Evolutionary conservation across 2,888 invertebrate genomes (phyloP).

Genomic region (Cancer borealis): DNA sequence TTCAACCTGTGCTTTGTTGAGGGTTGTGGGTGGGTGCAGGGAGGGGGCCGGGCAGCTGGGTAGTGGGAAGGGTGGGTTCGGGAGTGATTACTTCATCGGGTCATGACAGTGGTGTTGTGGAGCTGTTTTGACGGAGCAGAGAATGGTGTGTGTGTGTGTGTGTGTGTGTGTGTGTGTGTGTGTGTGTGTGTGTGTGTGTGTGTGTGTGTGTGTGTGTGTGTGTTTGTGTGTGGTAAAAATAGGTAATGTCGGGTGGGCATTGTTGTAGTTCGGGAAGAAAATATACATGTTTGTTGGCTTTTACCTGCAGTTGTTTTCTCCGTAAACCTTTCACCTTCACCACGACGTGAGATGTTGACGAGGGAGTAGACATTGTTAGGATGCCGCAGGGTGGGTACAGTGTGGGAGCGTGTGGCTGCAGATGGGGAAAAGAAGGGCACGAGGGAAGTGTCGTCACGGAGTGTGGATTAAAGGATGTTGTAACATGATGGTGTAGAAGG

Average conservation of each 20-base stretch:
- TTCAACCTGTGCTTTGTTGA: neutral
- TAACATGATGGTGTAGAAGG: neutral
- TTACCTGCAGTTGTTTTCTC: conserved; percentile 22
- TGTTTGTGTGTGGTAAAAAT: neutral
- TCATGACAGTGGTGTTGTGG: neutral
- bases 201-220: too few species aligned
- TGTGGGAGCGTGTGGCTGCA: neutral
- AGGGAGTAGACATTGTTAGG: neutral
- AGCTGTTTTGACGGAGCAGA: neutral
- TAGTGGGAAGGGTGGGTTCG: neutral
- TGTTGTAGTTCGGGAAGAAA: neutral
- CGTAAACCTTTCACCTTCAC: conserved; percentile 11
- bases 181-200: neutral
- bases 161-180: neutral
- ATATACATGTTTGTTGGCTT: neutral
- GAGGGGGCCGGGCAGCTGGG: neutral
- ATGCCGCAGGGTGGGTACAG: neutral
- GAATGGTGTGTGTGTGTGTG: neutral
- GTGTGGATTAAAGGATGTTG: neutral
- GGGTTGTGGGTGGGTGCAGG: neutral
- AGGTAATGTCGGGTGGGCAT: neutral
- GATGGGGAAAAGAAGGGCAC: neutral
- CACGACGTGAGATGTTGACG: neutral
- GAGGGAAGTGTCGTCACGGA: neutral
- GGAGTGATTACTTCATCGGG: neutral